These are phyloP conservation scores for Gymnosoma rotundatum DNA, from an alignment of 2,888 invertebrate genomes.

Conservation along the genomic window DNA sequence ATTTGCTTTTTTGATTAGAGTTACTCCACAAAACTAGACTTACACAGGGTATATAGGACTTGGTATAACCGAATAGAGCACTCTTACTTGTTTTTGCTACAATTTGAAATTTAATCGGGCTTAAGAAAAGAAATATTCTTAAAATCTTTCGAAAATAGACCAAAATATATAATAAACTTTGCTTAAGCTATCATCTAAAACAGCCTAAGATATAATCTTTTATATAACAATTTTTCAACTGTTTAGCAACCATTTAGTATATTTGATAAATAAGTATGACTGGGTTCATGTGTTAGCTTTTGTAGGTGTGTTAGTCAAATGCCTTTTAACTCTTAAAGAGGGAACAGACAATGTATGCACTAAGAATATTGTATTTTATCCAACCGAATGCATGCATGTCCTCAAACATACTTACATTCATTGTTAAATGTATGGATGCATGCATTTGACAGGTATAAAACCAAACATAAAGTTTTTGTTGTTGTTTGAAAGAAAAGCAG, in stretches of 20 bases:
- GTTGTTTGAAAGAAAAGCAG: slow-evolving; percentile 22
- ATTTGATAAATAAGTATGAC: slow-evolving; percentile 1
- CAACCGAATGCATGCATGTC: slow-evolving; percentile 54
- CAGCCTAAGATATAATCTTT: no score
- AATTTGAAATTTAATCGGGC: no score
- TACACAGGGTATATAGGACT: no score
- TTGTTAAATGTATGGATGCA: slow-evolving; percentile 3
- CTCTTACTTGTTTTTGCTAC: no score
- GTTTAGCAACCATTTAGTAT: not conserved
- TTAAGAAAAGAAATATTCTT: no score
- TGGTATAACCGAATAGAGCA: no score
- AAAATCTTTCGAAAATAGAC: no score
- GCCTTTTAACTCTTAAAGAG: slow-evolving; percentile 47
- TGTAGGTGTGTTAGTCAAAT: slow-evolving; percentile 44
- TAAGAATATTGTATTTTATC: slow-evolving; percentile 45
- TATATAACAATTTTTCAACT: no score
- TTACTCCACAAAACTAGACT: no score
- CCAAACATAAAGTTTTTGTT: slow-evolving; percentile 17
- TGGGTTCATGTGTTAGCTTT: not conserved
- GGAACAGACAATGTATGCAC: slow-evolving; percentile 14
- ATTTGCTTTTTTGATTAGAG: no score
- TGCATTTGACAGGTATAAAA: slow-evolving; percentile 63
- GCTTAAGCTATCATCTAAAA: no score
- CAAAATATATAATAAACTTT: no score
- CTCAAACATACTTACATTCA: not conserved